Base-by-base conservation (phyloP, 2,113 vertebrate genomes). In the Hydrochoerus hydrochaeris region DNA sequence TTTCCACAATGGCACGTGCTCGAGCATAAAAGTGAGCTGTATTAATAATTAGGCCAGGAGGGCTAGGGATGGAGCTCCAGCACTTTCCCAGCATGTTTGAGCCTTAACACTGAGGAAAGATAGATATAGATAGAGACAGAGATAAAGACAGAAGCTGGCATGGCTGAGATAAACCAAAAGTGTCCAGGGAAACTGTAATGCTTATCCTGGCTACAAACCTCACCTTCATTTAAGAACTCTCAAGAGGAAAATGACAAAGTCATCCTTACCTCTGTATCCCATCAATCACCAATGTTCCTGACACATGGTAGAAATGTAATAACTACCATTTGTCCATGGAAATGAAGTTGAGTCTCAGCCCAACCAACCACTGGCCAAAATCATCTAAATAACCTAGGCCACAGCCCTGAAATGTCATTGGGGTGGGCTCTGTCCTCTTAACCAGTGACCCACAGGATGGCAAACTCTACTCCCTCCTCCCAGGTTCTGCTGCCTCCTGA, bases 281-380 rank as follows among this genome's bases (percentile, higher is more conserved):
- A 71, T n/a, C 44, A 77, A 58, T 28, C 32, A 77, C 19, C 81
- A 96, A 60, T 95, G 94, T 75, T 77, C 22, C 46, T 82, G 46
- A 97, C 35, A 35, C 73, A 22, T 26, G 22, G 38, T 54, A 58
- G 35, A 12, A 78, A 93, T 93, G 75, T 63, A 71, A 13, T 71
- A 93, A 85, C 69, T 67, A 94, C 19, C 17, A 65, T 35, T 90
- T 60, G 71, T 12, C 77, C 3, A 92, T 60, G 57, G 65, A 94
- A 44, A 26, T 60, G 10, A 62, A 65, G 12, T 35, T 91, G 58
- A 44, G 35, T 73, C 78, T 54, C 26, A 46, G 35, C 28, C 41
- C 32, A 78, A 12, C 71, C 41, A 54, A 63, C 41, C 38, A 85
- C 44, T 46, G 85, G 46, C 46, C 67, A 81, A 87, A 73, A 38